Base-by-base conservation (phyloP, 2,113 vertebrate genomes). In the Sylvietta virens region DNA sequence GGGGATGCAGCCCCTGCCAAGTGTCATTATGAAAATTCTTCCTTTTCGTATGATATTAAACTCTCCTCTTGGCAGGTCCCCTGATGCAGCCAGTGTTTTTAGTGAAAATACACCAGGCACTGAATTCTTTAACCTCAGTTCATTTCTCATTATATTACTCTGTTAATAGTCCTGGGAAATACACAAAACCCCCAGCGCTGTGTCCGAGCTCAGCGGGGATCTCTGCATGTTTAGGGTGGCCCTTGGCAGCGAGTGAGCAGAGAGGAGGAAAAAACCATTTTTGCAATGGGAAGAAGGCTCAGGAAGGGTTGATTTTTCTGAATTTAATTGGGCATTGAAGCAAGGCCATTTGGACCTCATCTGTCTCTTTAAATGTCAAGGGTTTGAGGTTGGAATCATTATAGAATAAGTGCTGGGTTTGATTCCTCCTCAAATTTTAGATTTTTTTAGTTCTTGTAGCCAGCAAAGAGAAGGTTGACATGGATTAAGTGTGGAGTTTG, bases 1-100 rank as follows among this genome's bases (percentile, higher is more conserved):
- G 83, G 95, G 77, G 58, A 69, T 40, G 58, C 71, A 97, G 92
- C 71, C 89, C 40, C 80, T 96, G 92, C 94, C 95, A 97, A 94
- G 65, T 73, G 76, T 91, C 89, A 92, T 97, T 95, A 97, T 91
- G 86, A 96, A 96, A 92, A 96, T 92, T 91, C 92, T 95, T 96
- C 91, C 94, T 96, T 96, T 95, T 72, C 81, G 73, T 92, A 84
- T 30, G 13, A 95, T 88, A 86, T 91, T 93, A 92, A 96, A 97
- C 80, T 92, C 85, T 94, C 93, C 58, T 86, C 76, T 94, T 77
- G 93, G 96, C 95, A 92, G 86, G 57, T 89, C 56, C 81, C 81
- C 71, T 77, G 67, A 74, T 28, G 65, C 86, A 96, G 58, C 31
- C 57, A 56, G 74, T 94, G 96, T 96, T 97, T 97, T 95, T 6